Conservation (phyloP, 2,113 vertebrate genomes). For the Cephalopterus ornatus region DNA sequence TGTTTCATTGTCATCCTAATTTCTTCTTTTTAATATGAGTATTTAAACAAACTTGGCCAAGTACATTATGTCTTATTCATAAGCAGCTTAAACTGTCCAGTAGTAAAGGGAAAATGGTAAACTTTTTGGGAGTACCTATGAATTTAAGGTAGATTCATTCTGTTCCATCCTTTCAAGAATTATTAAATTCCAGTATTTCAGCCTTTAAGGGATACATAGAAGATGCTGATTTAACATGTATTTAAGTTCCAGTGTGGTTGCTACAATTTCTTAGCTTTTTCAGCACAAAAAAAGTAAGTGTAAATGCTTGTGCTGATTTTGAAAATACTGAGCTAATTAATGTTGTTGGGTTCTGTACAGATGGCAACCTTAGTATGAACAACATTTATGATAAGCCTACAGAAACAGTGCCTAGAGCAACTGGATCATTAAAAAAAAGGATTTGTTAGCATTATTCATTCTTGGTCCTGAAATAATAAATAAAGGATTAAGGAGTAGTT, state of each 20-base stretch:
- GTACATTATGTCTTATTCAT: background rate
- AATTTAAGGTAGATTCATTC: background rate
- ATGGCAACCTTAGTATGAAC: background rate
- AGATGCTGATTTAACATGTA: background rate
- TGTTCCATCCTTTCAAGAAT: background rate
- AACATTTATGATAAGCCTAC: background rate
- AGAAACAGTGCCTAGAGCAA: background rate
- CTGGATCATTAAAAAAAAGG: background rate
- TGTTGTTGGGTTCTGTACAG: background rate
- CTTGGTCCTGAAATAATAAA: conserved; percentile 23
- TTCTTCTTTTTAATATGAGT: background rate
- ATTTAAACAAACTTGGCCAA: background rate
- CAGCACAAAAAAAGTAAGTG: background rate
- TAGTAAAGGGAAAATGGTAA: background rate
- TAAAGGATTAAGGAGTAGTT: conserved; percentile 47
- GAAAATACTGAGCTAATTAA: background rate
- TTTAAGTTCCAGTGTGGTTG: background rate
- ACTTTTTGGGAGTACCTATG: background rate
- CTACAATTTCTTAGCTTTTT: background rate
- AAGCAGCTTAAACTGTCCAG: background rate
- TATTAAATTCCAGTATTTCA: background rate
- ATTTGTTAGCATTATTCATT: background rate
- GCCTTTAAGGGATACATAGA: background rate
- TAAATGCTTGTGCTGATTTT: background rate
- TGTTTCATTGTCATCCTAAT: background rate